A percentile compares a stretch with the other conserved stretches of the same genome.
These are phyloP conservation scores for Watsonalla cultraria DNA, from an alignment of 2,888 invertebrate species.

Conservation along the genomic window DNA sequence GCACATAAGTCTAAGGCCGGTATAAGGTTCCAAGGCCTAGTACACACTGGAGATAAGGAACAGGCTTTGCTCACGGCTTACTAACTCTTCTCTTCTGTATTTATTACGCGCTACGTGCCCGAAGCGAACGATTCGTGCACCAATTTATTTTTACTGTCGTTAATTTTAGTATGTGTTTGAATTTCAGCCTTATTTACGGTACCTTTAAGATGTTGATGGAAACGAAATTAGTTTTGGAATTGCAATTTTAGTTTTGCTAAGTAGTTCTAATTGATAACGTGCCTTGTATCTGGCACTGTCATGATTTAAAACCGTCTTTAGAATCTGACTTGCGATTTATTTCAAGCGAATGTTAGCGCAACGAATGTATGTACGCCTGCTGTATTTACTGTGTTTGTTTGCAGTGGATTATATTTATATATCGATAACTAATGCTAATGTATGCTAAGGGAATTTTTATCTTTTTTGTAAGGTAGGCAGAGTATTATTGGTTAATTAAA, in stretches of 20 bases:
- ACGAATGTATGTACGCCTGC: constrained; percentile 25
- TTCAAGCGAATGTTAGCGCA: constrained; percentile 24
- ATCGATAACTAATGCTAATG: not conserved
- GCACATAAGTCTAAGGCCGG: constrained; percentile 37
- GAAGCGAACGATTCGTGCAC: constrained; percentile 52
- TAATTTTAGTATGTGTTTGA: constrained; percentile 18
- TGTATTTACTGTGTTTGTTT: constrained; percentile 26
- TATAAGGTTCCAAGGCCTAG: constrained; percentile 58
- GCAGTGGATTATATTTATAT: not conserved
- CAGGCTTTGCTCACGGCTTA: constrained; percentile 53
- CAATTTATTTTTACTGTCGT: constrained; percentile 23
- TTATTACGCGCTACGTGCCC: constrained; percentile 69
- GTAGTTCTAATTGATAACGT: constrained; percentile 67
- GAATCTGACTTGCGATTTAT: constrained; percentile 58
- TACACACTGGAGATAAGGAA: constrained; percentile 62
- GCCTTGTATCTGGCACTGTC: constrained; percentile 63
- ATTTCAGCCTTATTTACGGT: constrained; percentile 19
- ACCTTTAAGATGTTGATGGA: constrained; percentile 5
- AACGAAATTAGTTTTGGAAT: constrained; percentile 8
- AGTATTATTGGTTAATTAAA: too few relatives aligned
- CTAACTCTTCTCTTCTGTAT: constrained; percentile 65
- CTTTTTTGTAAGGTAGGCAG: not conserved
- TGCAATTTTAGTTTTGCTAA: constrained; percentile 19
- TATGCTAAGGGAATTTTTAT: not conserved
- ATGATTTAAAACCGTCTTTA: constrained; percentile 62